Evolutionary conservation across 1,140 invertebrate species (phyloP), one percentile per base, ranked within the genome.

Genomic region (Anastatus disparis): DNA sequence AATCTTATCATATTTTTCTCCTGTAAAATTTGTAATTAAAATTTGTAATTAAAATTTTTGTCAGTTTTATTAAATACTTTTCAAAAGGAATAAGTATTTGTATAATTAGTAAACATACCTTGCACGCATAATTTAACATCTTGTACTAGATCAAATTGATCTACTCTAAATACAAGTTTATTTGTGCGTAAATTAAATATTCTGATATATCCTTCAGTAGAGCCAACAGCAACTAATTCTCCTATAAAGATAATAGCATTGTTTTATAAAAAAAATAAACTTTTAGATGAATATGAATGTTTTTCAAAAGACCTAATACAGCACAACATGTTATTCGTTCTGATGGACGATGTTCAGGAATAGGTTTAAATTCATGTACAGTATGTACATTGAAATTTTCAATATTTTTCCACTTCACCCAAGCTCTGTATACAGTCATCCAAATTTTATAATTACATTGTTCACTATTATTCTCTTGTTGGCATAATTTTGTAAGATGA

Each of bases 281-380:
- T n/a, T n/a, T n/a, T n/a, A n/a, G n/a, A n/a, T n/a, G n/a, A n/a
- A n/a, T n/a, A n/a, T n/a, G n/a, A n/a, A n/a, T n/a, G n/a, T n/a
- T n/a, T n/a, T n/a, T n/a, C n/a, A n/a, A n/a, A 44, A 13, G 66
- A 78, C 77, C 71, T 68, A 71, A 56, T 1, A 42, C 58, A 50
- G 70, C 46, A 24, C 24, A 35, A 56, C 74, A 76, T 0, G 76
- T 78, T 35, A 77, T 74, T 3, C 40, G 20, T 68, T 76, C 75
- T 12, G 38, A 13, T 27, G 4, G 29, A n/a, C 29, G 29, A 31
- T 67, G 13, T 35, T 69, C 53, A 27, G 48, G 26, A 17, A 73
- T 62, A 24, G 73, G 67, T 48, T 65, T 26, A 17, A 75, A 44
- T 44, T 9, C 66, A 27, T 69, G 17, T 17, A 24, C 22, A 29